These are phyloP conservation scores for Varroa destructor DNA, from an alignment of 1,140 invertebrate genomes.

Conservation along the genomic window DNA sequence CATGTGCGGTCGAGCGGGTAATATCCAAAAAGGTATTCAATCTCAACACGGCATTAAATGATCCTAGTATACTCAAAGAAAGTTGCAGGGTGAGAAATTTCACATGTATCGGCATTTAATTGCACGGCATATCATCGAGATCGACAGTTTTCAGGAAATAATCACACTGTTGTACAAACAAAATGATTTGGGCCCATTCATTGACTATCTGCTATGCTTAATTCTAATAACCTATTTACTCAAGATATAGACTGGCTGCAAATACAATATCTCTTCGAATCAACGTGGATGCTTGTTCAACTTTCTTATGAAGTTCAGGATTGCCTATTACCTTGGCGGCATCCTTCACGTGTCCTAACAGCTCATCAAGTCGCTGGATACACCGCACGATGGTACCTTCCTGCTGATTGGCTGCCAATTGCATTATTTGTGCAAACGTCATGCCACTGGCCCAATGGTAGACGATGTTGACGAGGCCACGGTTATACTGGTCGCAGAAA, in stretches of 20 bases:
- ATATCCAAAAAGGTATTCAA: too few relatives aligned
- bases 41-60: too few relatives aligned
- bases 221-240: constrained; percentile 35
- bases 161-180: too few relatives aligned
- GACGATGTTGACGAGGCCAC: constrained; percentile 78
- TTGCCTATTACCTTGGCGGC: constrained; percentile 86
- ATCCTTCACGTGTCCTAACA: constrained; percentile 75
- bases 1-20: too few relatives aligned
- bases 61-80: too few relatives aligned
- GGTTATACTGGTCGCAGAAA: constrained; percentile 59
- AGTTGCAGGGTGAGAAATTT: too few relatives aligned
- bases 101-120: too few relatives aligned
- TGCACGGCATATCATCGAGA: too few relatives aligned
- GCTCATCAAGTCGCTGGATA: constrained; percentile 90
- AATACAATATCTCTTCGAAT: constrained; percentile 98
- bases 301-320: constrained; percentile 73
- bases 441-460: constrained; percentile 87
- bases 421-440: constrained; percentile 82
- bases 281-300: constrained; percentile 79
- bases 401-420: constrained; percentile 73
- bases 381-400: constrained; percentile 96
- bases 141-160: too few relatives aligned
- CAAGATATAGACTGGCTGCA: constrained; percentile 85
- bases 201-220: too few relatives aligned
- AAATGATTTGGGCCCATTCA: too few relatives aligned